phyloP scores from a whole-genome alignment of 2,888 invertebrate genomes.

The Cylloceria caligata region DNA sequence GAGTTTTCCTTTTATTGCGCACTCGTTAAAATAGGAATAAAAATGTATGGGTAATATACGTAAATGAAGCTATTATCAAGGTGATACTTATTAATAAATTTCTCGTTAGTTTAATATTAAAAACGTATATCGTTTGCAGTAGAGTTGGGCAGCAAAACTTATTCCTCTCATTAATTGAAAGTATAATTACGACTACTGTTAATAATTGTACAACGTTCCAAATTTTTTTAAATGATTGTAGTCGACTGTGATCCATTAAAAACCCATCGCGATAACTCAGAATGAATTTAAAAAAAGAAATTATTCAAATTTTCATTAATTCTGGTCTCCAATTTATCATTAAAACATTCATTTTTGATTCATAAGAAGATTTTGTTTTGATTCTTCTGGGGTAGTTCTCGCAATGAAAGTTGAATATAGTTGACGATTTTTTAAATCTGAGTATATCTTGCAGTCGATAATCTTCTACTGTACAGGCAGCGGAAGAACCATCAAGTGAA shows the following conservation, averaged over 20 bases:
- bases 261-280: too few species aligned
- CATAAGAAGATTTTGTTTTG: not conserved
- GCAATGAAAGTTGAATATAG: not conserved
- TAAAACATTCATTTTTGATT: too few species aligned
- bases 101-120: slow-evolving; percentile 2
- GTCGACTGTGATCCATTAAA: not conserved
- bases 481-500: slow-evolving; percentile 10
- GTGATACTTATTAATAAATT: not conserved
- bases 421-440: not conserved
- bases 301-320: too few species aligned
- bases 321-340: too few species aligned
- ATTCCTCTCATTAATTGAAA: not conserved
- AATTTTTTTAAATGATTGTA: too few species aligned
- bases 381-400: not conserved
- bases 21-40: not conserved
- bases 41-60: not conserved
- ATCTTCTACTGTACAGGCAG: not conserved
- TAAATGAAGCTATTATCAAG: not conserved
- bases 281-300: too few species aligned
- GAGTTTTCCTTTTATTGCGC: not conserved
- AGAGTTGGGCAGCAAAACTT: not conserved
- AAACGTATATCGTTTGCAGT: not conserved
- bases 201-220: too few species aligned
- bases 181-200: not conserved
- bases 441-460: not conserved